Conservation (phyloP, 2,113 vertebrate species). For the Hippocampus mohnikei region DNA sequence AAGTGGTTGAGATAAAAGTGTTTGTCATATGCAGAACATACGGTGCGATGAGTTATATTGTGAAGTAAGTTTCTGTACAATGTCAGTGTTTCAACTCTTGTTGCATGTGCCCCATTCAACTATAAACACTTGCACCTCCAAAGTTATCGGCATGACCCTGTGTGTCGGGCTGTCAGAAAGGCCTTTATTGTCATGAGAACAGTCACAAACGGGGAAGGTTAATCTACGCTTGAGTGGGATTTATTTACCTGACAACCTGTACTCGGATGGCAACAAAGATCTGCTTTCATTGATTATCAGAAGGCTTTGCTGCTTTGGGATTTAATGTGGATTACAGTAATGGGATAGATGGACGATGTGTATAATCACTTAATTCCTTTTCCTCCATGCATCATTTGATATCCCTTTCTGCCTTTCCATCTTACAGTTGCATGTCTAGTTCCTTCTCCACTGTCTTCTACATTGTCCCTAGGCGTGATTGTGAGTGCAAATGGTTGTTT, state of each 20-base stretch:
- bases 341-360: not conserved
- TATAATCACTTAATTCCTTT: conserved; percentile 1
- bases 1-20: no score
- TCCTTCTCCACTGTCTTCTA: not conserved
- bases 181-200: not conserved
- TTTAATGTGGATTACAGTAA: conserved; percentile 1
- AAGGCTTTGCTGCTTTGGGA: not conserved
- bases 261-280: not conserved
- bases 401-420: not conserved
- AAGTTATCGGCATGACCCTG: not conserved
- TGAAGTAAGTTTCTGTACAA: not conserved
- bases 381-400: not conserved
- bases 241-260: not conserved
- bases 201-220: not conserved
- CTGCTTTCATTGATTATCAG: not conserved
- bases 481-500: no score
- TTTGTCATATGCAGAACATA: no score
- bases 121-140: not conserved
- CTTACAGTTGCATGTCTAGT: not conserved
- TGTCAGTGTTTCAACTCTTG: no score
- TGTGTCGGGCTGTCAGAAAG: not conserved
- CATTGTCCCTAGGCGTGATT: not conserved
- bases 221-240: not conserved
- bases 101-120: no score
- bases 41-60: no score